These are phyloP conservation scores for Cephus pulcher DNA, from an alignment of 2,888 invertebrate genomes.

Conservation along the genomic window DNA sequence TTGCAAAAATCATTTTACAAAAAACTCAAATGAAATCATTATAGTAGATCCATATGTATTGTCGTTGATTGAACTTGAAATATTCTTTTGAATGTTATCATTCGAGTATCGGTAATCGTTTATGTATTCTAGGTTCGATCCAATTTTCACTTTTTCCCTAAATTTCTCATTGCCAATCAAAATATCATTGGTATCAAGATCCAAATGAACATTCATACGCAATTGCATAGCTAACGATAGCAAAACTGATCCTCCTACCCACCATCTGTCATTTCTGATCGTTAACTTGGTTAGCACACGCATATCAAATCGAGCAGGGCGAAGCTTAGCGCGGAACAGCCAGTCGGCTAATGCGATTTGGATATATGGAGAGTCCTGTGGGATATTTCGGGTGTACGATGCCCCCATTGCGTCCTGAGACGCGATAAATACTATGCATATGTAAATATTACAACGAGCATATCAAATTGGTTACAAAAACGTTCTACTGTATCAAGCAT, in stretches of 20 bases:
- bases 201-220: conserved; percentile 9
- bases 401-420: conserved; percentile 48
- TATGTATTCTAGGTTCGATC: no score
- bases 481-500: no score
- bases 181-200: no score
- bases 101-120: no score
- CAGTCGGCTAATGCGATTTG: conserved; percentile 63
- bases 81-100: no score
- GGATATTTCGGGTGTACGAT: conserved; percentile 45
- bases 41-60: background rate
- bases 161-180: no score
- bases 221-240: background rate
- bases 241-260: conserved; percentile 42
- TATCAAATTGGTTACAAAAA: conserved; percentile 41
- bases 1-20: background rate
- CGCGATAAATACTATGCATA: conserved; percentile 63
- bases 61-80: no score
- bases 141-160: no score
- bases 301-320: conserved; percentile 63
- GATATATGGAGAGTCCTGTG: conserved; percentile 61
- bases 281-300: conserved; percentile 62
- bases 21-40: background rate
- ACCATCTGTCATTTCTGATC: conserved; percentile 64
- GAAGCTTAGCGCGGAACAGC: conserved; percentile 40
- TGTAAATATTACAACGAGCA: conserved; percentile 62